Conservation (phyloP, 2,113 vertebrate species). For the Cepphus grylle region DNA sequence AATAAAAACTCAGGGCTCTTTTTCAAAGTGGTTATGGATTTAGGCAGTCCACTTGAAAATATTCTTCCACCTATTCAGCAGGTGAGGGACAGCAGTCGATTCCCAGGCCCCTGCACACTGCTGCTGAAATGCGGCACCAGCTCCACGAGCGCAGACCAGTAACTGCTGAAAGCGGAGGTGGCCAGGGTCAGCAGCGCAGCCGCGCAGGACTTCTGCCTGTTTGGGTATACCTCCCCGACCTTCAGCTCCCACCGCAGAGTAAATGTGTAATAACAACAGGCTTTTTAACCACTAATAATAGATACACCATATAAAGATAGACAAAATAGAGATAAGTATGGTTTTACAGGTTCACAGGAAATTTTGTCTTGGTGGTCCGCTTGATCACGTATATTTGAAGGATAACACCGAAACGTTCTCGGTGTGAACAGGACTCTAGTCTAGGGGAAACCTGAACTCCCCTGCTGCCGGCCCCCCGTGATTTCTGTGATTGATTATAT, state of each 20-base stretch:
- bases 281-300: background rate
- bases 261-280: background rate
- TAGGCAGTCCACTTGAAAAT: background rate
- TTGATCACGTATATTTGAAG: slow-evolving; percentile 3
- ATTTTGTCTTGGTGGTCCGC: slow-evolving; percentile 1
- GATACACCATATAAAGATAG: background rate
- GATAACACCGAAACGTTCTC: background rate
- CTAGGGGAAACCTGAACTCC: background rate
- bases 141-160: background rate
- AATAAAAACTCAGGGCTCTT: background rate
- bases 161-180: rapidly evolving
- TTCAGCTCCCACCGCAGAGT: background rate
- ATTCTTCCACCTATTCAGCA: background rate
- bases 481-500: slow-evolving; percentile 26
- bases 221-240: background rate
- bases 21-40: background rate
- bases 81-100: background rate
- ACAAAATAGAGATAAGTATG: background rate
- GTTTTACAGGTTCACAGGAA: background rate
- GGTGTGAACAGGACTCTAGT: background rate
- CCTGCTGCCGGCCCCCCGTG: background rate
- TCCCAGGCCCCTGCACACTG: background rate
- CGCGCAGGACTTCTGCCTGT: background rate
- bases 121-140: background rate
- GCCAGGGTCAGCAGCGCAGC: background rate